Evolutionary conservation across 2,797 vertebrate species (phyloP).

Genomic region (Rhinatrema bivittatum): DNA sequence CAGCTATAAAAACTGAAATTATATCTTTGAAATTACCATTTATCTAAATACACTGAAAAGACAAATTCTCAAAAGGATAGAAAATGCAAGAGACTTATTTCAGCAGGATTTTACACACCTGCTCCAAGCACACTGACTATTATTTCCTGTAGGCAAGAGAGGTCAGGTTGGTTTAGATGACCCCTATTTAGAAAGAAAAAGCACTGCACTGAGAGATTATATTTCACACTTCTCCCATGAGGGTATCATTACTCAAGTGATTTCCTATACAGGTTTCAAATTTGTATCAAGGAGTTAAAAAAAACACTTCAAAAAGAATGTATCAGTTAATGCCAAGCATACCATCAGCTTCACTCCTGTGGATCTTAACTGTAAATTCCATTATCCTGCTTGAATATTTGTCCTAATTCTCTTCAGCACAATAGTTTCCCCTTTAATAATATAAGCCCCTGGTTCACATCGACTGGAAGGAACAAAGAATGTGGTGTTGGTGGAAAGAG

Average conservation of each 20-base stretch:
- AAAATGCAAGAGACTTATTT: too few relatives aligned
- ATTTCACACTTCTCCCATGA: conserved; percentile 13
- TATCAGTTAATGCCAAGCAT: conserved; percentile 5
- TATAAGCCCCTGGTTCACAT: too few relatives aligned
- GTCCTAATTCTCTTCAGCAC: conserved; percentile 11
- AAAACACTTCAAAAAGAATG: conserved; percentile 3
- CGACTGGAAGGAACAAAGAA: too few relatives aligned
- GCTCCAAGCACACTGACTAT: conserved; percentile 4
- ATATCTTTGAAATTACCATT: too few relatives aligned
- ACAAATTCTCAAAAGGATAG: too few relatives aligned
- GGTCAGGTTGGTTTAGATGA: conserved; percentile 8
- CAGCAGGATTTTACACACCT: background rate
- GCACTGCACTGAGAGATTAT: conserved; percentile 15
- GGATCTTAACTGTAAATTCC: conserved; percentile 4
- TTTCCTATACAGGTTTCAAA: conserved; percentile 17
- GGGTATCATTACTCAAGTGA: conserved; percentile 7
- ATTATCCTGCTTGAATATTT: conserved; percentile 16
- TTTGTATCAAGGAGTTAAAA: too few relatives aligned
- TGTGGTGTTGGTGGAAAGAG: too few relatives aligned
- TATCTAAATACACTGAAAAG: too few relatives aligned
- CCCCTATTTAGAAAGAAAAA: conserved; percentile 15
- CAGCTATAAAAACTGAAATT: too few relatives aligned
- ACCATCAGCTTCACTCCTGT: conserved; percentile 13
- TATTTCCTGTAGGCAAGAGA: background rate
- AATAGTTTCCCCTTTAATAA: conserved; percentile 21